These are phyloP conservation scores for Aricia artaxerxes DNA, from an alignment of 2,888 invertebrate species.

Conservation along the genomic window DNA sequence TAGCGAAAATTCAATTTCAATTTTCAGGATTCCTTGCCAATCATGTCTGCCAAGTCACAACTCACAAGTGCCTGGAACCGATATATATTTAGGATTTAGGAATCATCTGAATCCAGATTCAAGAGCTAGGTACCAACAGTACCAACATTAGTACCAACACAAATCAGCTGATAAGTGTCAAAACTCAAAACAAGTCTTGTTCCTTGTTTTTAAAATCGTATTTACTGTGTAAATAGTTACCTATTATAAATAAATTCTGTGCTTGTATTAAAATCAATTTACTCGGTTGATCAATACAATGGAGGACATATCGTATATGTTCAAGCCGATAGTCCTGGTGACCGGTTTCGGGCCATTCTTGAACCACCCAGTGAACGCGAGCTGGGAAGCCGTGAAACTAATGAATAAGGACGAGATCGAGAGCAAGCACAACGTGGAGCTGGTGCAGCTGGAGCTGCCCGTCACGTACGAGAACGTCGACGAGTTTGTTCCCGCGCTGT, in stretches of 20 bases:
- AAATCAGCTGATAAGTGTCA: slow-evolving; percentile 16
- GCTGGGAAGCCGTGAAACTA: slow-evolving; percentile 89
- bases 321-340: slow-evolving; percentile 77
- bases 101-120: background rate
- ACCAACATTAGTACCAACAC: background rate
- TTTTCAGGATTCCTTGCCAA: no score
- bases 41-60: no score
- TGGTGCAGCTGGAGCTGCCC: slow-evolving; percentile 83
- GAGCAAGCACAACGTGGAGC: slow-evolving; percentile 69
- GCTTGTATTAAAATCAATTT: background rate
- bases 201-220: background rate
- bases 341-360: slow-evolving; percentile 92
- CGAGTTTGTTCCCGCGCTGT: slow-evolving; percentile 82
- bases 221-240: background rate
- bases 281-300: background rate
- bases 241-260: background rate
- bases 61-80: no score
- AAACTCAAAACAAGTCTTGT: background rate
- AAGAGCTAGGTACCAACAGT: background rate
- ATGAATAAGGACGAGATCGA: slow-evolving; percentile 79
- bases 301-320: slow-evolving; percentile 47
- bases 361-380: slow-evolving; percentile 86
- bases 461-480: slow-evolving; percentile 87
- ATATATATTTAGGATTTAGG: no score
- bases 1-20: no score